These are phyloP conservation scores for Eupithecia subumbrata DNA, from an alignment of 2,888 invertebrate species.

Conservation along the genomic window DNA sequence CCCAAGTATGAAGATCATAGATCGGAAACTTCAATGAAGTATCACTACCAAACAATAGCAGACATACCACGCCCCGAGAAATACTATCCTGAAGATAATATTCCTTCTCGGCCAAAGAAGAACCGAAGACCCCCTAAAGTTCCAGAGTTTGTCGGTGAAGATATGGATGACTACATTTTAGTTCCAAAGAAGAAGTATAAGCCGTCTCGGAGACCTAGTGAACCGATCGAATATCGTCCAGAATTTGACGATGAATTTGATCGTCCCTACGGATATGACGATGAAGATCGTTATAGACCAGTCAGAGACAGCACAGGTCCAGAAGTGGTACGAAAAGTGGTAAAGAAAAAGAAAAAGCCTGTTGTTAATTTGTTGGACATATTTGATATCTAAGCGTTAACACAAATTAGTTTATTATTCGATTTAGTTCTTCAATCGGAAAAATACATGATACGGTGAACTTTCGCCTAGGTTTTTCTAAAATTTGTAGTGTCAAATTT, in stretches of 20 bases:
- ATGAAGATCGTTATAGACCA: slow-evolving; percentile 61
- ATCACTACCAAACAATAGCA: slow-evolving; percentile 59
- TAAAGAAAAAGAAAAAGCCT: slow-evolving; percentile 73
- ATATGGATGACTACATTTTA: slow-evolving; percentile 71
- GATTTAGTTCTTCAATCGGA: slow-evolving; percentile 5
- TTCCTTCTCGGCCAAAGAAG: slow-evolving; percentile 66
- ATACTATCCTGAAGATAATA: slow-evolving; percentile 61
- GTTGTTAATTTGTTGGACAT: slow-evolving; percentile 74
- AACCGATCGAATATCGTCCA: slow-evolving; percentile 63
- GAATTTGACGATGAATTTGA: slow-evolving; percentile 71
- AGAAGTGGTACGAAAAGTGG: slow-evolving; percentile 71
- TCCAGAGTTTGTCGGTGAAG: slow-evolving; percentile 62
- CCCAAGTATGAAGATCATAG: slow-evolving; percentile 63
- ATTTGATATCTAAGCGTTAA: slow-evolving; percentile 71
- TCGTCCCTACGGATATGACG: slow-evolving; percentile 60
- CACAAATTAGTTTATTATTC: slow-evolving; percentile 64
- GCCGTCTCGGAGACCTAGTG: slow-evolving; percentile 55
- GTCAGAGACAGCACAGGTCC: slow-evolving; percentile 59
- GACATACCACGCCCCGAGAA: slow-evolving; percentile 63
- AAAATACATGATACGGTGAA: background rate
- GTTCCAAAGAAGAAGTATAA: slow-evolving; percentile 77
- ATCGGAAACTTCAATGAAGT: slow-evolving; percentile 56
- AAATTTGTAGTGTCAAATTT: background rate
- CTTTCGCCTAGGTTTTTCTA: background rate
- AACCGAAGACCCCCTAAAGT: slow-evolving; percentile 66